Evolutionary conservation across 2,888 invertebrate species (phyloP), one percentile per base, ranked within the genome.

Genomic region (Cabera pusaria): DNA sequence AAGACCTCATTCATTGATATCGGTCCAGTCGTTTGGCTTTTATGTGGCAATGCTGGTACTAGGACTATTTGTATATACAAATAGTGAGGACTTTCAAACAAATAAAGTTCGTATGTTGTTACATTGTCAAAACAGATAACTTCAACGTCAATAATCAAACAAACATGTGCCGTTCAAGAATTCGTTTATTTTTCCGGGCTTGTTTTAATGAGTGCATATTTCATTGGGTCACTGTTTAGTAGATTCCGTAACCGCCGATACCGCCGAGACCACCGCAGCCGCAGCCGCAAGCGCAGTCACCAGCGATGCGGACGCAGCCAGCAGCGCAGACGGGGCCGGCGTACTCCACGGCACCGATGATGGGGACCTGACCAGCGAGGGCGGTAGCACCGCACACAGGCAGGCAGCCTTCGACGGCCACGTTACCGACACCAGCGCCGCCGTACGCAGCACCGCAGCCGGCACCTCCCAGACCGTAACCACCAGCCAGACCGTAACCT

Each of bases 381-480:
- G 47, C 38, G 12, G 70, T 52, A 18, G 52, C 44, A 14, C 72
- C 68, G 11, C 49, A 55, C 6, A 67, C 72, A 6, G 56, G 59
- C 29, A 68, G 44, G 39, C 59, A 59, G 1, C 69, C 67, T 3
- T 50, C 52, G 10, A 63, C 63, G 1, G 51, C 56, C 9, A 67
- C 42, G 39, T 64, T 58, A 10, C 14, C 5, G 9, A 3, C 17
- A 5, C 21, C 44, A 33, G 16, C 36, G 26, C 20, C 26, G 10
- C 40, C 33, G 38, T 36, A 34, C 5, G 37, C 42, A 6, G 29
- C 16, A 5, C 29, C 36, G 9, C 26, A 33, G 9, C 38, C 16
- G 17, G 32, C 37, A 12, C 17, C 27, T 1, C n/a, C 11, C 14
- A 14, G 5, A 16, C 27, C 27, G 7, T 28, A 42, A n/a, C 26